Evolutionary conservation across 2,113 vertebrate species (phyloP), one percentile per base, ranked within the genome.

Genomic region (Trematomus loennbergii): DNA sequence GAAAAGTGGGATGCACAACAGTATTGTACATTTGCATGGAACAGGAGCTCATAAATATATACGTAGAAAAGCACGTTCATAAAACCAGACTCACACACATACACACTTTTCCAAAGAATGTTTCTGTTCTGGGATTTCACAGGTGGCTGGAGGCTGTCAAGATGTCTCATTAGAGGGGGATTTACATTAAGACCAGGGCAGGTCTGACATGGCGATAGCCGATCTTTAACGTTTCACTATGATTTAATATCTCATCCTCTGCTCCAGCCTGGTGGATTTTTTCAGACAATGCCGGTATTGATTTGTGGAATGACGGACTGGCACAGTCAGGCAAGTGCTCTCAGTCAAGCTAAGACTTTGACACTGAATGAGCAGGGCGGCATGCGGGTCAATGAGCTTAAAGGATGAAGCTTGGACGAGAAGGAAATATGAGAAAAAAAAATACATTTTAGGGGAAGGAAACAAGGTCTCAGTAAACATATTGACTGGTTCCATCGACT

Each of bases 101-200:
- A 20, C 36, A 53, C 18, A 67, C 5, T 55, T 70, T 61, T 69
- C 40, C 3, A 36, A 40, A 5, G 18, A 55, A 60, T 80, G 59
- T 46, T 70, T 69, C 73, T 83, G 22, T 78, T 22, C 12, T 0
- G 20, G 3, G 20, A 86, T 73, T 49, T 57, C 40, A 68, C 73
- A 89, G 87, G 85, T 86, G 75, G 81, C 81, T 70, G 60, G 66
- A 67, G 40, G 69, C 66, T 88, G 81, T 87, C 83, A 87, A 82
- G 84, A 74, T 64, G 69, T 90, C 89, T 94, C 87, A 82, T 94
- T 92, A 92, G 74, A 83, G 65, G 72, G 52, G 87, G 87, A 93
- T 94, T 93, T 91, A 88, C 86, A 89, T 89, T 61, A 82, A 77
- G 76, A 82, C 59, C 50, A 60, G 72, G 64, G 78, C 64, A 82